Evolutionary conservation across 2,113 vertebrate species (phyloP).

Genomic region (Vanacampus margaritifer): DNA sequence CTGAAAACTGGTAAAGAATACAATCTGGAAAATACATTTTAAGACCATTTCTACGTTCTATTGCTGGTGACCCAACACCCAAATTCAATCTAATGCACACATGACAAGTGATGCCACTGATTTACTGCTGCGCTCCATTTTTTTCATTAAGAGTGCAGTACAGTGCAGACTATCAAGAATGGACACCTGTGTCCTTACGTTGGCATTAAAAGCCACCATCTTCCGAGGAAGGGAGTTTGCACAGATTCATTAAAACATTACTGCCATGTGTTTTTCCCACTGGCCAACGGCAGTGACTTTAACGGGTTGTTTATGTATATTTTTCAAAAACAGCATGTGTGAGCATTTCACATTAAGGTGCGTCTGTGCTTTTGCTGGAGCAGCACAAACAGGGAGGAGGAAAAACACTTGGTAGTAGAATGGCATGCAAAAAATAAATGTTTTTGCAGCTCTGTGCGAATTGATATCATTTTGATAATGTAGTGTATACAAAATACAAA

Average conservation of each 20-base stretch:
- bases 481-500: neutral
- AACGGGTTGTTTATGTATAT: neutral
- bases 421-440: too few relatives aligned
- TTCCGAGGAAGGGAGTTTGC: neutral
- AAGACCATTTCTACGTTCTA: constrained; percentile 18
- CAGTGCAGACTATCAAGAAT: neutral
- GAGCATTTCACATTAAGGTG: neutral
- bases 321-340: neutral
- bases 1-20: constrained; percentile 41
- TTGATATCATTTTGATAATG: too few relatives aligned
- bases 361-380: neutral
- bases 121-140: neutral
- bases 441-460: too few relatives aligned
- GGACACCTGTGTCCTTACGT: neutral
- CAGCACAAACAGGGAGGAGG: too few relatives aligned
- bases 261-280: neutral
- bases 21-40: constrained; percentile 27
- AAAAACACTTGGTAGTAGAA: too few relatives aligned
- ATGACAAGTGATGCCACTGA: neutral
- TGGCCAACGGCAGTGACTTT: neutral
- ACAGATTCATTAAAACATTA: neutral
- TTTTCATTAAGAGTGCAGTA: neutral
- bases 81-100: constrained; percentile 8
- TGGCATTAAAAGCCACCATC: neutral
- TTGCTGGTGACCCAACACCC: constrained; percentile 39